Conservation (phyloP, 2,113 vertebrate genomes). For the Phyllostomus hastatus region DNA sequence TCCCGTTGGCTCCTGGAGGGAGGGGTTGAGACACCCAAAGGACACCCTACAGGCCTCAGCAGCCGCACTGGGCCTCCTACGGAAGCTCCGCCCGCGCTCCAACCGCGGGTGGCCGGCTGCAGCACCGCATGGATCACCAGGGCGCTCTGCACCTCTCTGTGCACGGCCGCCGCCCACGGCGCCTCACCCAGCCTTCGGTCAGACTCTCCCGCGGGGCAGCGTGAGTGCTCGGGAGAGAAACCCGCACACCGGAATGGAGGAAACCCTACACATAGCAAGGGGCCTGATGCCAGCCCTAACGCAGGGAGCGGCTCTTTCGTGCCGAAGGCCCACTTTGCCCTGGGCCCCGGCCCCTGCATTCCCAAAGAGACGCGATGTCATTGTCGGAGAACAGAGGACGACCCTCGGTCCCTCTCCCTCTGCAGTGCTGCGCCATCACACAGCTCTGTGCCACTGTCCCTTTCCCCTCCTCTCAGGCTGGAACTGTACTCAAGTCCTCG, state of each 20-base stretch:
- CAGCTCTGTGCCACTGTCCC: neutral
- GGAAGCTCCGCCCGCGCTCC: too few relatives aligned
- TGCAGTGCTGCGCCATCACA: neutral
- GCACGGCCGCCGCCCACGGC: neutral
- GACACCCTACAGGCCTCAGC: too few relatives aligned
- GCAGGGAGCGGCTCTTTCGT: neutral
- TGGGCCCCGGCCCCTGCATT: neutral
- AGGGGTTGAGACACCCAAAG: too few relatives aligned
- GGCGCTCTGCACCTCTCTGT: rapidly evolving
- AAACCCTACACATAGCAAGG: neutral
- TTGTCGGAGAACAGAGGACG: neutral
- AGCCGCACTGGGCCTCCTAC: too few relatives aligned
- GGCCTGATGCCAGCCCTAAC: neutral
- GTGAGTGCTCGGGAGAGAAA: neutral
- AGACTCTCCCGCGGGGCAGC: neutral
- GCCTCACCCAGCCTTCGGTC: neutral
- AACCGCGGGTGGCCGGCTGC: neutral
- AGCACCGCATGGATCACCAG: neutral
- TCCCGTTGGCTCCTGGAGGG: neutral
- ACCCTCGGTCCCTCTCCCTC: neutral
- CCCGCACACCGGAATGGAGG: neutral
- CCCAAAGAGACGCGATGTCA: neutral
- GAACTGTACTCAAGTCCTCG: neutral
- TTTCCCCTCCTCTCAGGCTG: neutral
- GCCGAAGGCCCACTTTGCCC: neutral